Base-by-base conservation (phyloP, 2,113 vertebrate genomes). In the Bagarius yarrelli region DNA sequence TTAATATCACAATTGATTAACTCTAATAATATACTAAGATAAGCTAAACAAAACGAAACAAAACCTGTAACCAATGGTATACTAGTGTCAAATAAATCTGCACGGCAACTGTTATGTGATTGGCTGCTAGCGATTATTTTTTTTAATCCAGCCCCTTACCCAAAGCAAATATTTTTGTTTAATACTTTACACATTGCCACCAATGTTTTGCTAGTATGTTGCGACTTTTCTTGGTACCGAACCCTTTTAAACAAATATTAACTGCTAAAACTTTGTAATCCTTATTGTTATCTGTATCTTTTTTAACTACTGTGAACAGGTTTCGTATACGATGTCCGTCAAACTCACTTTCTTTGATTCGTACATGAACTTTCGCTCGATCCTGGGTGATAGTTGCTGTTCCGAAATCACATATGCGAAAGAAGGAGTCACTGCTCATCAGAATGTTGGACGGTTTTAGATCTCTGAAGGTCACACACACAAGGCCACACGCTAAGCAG, bases 361-460 rank as follows among this genome's bases (percentile, higher is more conserved):
- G 90, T 44, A 91, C 98, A 98, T 0, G 95, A 96, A 69, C 36
- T 13, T 47, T 86, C 85, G 89, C 78, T 44, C 84, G 81, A 69
- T 95, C 92, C 1, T 55, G 86, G 89, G 91, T 90, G 23, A 95
- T 88, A 0, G 87, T 75, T 19, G 90, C 73, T 59, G 80, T 84
- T 32, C 88, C 86, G 85, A 95, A 91, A 81, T 95, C 94, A 16
- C 85, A 91, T 21, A 94, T 85, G 55, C 86, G 84, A 87, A 94
- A 95, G 72, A 86, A 88, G 59, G 8, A 12, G 25, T 64, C 80
- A 0, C 64, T 77, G 72, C 79, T 84, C 16, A 94, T 67, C 47
- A 89, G 81, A 2, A 95, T 90, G 88, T 95, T 95, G 30, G 94
- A 93, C 15, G 94, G 93, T 84, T 95, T 95, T 81, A 95, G 83